These are phyloP conservation scores for Drosophila sechellia DNA, from an alignment of 1,140 invertebrate species.

Conservation along the genomic window DNA sequence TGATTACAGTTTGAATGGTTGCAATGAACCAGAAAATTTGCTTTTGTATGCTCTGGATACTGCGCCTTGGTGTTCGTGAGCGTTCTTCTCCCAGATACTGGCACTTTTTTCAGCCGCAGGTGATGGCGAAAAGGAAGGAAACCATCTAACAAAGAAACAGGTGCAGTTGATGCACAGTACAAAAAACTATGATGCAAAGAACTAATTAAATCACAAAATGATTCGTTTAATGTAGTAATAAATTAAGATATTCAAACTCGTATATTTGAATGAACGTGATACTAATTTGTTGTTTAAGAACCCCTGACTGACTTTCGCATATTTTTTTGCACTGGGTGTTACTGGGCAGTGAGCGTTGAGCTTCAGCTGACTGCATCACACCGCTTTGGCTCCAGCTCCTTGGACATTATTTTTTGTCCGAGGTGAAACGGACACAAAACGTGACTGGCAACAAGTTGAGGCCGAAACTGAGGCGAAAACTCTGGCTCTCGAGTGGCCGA, in stretches of 20 bases:
- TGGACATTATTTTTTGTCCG: constrained; percentile 2
- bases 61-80: constrained; percentile 17
- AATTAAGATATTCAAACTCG: too few species aligned
- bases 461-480: constrained; percentile 28
- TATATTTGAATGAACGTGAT: too few species aligned
- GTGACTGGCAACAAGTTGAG: constrained; percentile 52
- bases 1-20: constrained; percentile 78
- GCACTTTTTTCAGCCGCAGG: constrained; percentile 26
- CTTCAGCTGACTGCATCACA: background rate
- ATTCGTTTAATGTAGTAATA: too few species aligned
- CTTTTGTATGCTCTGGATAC: constrained; percentile 56
- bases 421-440: constrained; percentile 42
- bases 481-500: constrained; percentile 54
- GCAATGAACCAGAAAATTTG: constrained; percentile 81
- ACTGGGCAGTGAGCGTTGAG: background rate
- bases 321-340: background rate
- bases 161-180: constrained; percentile 13
- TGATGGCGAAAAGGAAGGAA: constrained; percentile 7
- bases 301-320: background rate
- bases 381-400: background rate
- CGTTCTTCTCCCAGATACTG: constrained; percentile 19
- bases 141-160: constrained; percentile 24
- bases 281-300: too few species aligned
- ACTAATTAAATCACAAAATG: too few species aligned
- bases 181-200: background rate